A percentile compares a stretch with the other conserved stretches of the same genome.
Evolutionary conservation across 2,888 invertebrate genomes (phyloP).

Genomic region (Caenorhabditis panamensis): DNA sequence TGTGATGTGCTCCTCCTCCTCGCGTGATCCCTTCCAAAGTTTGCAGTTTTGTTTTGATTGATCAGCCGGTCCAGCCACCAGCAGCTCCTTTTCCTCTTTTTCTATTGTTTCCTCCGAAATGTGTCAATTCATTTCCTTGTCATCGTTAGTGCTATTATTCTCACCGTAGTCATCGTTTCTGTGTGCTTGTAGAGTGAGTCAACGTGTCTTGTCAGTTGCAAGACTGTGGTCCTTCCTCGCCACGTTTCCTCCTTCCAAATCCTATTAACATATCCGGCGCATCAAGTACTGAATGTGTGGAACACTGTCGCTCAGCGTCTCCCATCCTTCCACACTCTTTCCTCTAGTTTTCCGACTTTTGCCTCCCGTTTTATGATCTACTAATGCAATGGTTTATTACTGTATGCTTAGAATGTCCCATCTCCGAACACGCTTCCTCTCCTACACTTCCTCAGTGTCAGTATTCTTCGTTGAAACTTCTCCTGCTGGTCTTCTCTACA

Average conservation of each 20-base stretch:
- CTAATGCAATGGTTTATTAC: conserved; percentile 58
- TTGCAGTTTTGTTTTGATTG: neutral
- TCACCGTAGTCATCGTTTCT: neutral
- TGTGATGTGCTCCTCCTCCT: no score
- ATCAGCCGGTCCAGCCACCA: neutral
- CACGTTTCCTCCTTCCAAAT: conserved; percentile 25
- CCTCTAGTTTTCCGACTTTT: neutral
- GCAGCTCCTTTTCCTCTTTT: conserved; percentile 8
- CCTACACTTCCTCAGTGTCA: neutral
- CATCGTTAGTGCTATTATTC: neutral
- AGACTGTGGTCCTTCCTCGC: conserved; percentile 4
- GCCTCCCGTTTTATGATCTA: conserved; percentile 48
- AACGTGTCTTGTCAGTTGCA: no score
- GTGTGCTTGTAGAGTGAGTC: neutral
- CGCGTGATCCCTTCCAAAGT: neutral
- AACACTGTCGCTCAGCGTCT: conserved; percentile 33
- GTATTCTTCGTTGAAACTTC: neutral
- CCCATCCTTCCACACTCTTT: conserved; percentile 23
- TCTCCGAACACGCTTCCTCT: conserved; percentile 13
- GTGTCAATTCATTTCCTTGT: neutral
- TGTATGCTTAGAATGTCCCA: conserved; percentile 57
- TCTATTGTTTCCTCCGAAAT: neutral
- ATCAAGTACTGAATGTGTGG: conserved; percentile 53
- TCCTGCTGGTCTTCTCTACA: neutral
- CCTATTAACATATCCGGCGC: conserved; percentile 58